Percentiles rank a stretch among this genome's conserved stretches.
These are phyloP conservation scores for Campopleginae sp. DNA, from an alignment of 2,888 invertebrate genomes.

Conservation along the genomic window DNA sequence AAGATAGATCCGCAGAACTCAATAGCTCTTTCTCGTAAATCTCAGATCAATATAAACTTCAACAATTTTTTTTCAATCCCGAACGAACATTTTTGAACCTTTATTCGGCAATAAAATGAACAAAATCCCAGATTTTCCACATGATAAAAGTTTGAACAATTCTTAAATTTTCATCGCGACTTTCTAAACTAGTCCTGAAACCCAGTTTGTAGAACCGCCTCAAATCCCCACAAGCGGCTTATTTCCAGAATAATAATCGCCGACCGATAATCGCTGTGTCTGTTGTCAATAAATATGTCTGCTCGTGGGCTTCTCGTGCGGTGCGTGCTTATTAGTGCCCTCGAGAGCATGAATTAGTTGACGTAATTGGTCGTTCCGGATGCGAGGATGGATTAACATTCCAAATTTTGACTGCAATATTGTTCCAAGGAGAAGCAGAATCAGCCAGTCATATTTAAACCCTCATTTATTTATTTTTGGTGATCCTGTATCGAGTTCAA, in stretches of 20 bases:
- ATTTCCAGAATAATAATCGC: conserved; percentile 55
- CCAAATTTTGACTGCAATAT: background rate
- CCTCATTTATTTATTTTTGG: background rate
- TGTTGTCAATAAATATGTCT: background rate
- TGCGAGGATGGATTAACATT: background rate
- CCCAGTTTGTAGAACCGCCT: conserved; percentile 61
- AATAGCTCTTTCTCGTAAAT: background rate
- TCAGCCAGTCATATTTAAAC: background rate
- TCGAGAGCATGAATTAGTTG: background rate
- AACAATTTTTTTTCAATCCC: background rate
- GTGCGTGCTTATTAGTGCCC: background rate
- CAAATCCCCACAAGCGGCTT: conserved; percentile 57
- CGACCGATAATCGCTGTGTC: background rate
- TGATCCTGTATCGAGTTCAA: background rate
- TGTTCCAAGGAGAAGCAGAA: background rate
- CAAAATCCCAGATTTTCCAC: background rate
- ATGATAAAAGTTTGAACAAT: background rate
- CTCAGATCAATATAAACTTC: background rate
- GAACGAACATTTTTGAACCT: background rate
- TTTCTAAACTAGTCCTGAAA: conserved; percentile 56
- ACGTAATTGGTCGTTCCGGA: background rate
- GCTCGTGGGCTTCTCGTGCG: background rate
- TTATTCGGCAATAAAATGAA: background rate
- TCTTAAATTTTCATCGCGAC: background rate
- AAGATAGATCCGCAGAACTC: background rate